Percentiles rank a stretch among this genome's conserved stretches.
Evolutionary conservation across 2,888 invertebrate species (phyloP).

Genomic region (Cotesia congregata): DNA sequence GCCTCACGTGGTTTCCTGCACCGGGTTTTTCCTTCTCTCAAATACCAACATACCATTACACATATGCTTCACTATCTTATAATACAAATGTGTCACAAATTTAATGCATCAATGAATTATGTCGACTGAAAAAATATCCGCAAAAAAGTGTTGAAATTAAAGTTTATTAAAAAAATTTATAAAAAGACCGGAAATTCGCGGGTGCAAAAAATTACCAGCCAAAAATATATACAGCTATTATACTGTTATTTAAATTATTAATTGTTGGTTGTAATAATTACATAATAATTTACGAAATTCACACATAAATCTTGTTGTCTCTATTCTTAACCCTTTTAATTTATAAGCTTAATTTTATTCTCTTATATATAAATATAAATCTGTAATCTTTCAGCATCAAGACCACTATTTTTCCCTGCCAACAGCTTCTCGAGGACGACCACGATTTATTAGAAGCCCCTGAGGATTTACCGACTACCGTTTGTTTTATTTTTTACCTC

Average conservation of each 20-base stretch:
- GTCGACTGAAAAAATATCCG: not conserved
- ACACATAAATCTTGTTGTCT: conserved; percentile 45
- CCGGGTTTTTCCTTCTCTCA: conserved; percentile 65
- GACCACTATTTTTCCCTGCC: conserved; percentile 22
- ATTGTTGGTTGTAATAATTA: conserved; percentile 16
- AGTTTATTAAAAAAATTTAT: not conserved
- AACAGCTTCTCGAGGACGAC: conserved; percentile 32
- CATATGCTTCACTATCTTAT: conserved; percentile 64
- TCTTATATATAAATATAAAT: not conserved
- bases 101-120: conserved; percentile 53
- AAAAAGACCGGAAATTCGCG: conserved; percentile 58
- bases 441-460: conserved; percentile 60
- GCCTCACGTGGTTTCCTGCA: conserved; percentile 65
- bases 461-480: conserved; percentile 60
- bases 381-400: conserved; percentile 25
- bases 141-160: not conserved
- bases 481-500: conserved; percentile 47
- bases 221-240: too few relatives aligned
- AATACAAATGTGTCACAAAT: conserved; percentile 56
- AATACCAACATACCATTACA: conserved; percentile 47
- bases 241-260: conserved; percentile 5
- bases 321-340: conserved; percentile 49
- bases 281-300: conserved; percentile 48
- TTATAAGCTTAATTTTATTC: conserved; percentile 12
- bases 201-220: not conserved